Evolutionary conservation across 2,888 invertebrate species (phyloP).

Genomic region (Cylloceria caligata): DNA sequence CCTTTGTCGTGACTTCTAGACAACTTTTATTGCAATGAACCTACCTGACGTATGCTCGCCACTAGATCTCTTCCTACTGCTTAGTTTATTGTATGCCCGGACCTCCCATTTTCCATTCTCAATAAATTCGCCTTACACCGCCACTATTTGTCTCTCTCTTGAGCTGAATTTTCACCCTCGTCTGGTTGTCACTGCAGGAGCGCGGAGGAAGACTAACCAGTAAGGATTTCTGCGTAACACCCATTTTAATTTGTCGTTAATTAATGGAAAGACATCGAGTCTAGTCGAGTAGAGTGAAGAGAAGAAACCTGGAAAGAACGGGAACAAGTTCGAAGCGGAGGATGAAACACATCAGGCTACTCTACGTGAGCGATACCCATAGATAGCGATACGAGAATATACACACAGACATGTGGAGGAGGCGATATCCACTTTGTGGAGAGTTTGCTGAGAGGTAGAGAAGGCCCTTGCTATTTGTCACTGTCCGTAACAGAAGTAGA

Average conservation of each 20-base stretch:
- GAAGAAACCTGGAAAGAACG: conserved; percentile 42
- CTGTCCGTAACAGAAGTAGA: conserved; percentile 83
- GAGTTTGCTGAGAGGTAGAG: conserved; percentile 79
- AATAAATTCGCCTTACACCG: conserved; percentile 14
- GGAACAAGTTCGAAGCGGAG: conserved; percentile 30
- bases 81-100: neutral
- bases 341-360: conserved; percentile 63
- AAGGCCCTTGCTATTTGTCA: conserved; percentile 80
- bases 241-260: conserved; percentile 79
- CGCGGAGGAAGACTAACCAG: conserved; percentile 29
- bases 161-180: conserved; percentile 34
- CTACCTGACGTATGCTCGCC: conserved; percentile 38
- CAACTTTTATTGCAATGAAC: conserved; percentile 69
- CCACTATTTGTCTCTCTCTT: neutral
- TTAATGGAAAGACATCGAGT: conserved; percentile 74
- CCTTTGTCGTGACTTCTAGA: conserved; percentile 60
- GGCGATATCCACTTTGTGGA: conserved; percentile 71
- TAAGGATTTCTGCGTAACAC: conserved; percentile 37
- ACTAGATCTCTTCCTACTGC: neutral
- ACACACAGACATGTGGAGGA: conserved; percentile 75
- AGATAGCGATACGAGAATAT: neutral
- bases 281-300: neutral
- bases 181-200: conserved; percentile 40
- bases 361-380: conserved; percentile 25
- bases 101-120: conserved; percentile 4